Evolutionary conservation across 2,888 invertebrate genomes (phyloP).

Genomic region (Eupithecia insigniata): DNA sequence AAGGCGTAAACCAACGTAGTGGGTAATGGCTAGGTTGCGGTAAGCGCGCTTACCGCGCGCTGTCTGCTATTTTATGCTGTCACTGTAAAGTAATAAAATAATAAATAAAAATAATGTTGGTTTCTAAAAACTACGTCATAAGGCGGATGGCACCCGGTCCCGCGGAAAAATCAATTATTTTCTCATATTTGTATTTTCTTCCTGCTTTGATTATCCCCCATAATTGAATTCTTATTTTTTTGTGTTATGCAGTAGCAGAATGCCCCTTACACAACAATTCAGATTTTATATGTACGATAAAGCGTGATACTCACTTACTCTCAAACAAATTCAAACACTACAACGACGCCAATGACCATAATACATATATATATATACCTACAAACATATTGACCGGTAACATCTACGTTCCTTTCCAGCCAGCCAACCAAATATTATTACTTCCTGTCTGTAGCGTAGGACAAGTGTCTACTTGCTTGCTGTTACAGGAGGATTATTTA

Average conservation of each 20-base stretch:
- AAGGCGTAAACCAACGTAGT: not conserved
- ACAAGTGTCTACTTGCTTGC: conserved; percentile 21
- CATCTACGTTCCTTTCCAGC: conserved; percentile 22
- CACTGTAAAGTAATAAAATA: too few species aligned
- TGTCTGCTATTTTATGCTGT: not conserved
- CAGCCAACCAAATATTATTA: conserved; percentile 26
- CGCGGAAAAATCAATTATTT: too few species aligned
- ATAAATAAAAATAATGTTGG: too few species aligned
- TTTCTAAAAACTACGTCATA: not conserved
- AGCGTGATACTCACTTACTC: not conserved
- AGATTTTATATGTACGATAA: not conserved
- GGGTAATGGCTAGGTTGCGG: not conserved
- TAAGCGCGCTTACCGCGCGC: not conserved
- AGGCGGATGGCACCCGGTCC: too few species aligned
- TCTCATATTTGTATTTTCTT: too few species aligned
- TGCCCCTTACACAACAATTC: not conserved
- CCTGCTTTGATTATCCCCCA: too few species aligned
- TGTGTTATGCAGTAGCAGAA: not conserved
- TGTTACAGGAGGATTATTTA: not conserved
- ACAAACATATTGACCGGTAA: conserved; percentile 25
- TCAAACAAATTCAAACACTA: not conserved
- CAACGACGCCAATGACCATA: not conserved
- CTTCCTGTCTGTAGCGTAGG: conserved; percentile 34
- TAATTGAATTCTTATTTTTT: not conserved
- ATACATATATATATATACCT: not conserved